These are phyloP conservation scores for Thalassoma bifasciatum DNA, from an alignment of 2,113 vertebrate species.

Conservation along the genomic window DNA sequence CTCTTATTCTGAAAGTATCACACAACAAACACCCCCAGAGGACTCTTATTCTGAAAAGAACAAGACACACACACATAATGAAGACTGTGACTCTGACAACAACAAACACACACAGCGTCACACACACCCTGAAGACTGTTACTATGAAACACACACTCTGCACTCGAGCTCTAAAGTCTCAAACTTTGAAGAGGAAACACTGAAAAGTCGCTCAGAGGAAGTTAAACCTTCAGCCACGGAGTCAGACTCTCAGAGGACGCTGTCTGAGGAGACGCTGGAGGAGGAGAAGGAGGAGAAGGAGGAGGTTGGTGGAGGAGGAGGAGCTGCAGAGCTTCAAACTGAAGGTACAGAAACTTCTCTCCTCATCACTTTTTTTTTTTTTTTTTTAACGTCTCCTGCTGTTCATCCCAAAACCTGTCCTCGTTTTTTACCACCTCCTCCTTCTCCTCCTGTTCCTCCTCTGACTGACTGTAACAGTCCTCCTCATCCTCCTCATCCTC, in stretches of 20 bases:
- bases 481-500: conserved; percentile 1
- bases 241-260: neutral
- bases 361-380: neutral
- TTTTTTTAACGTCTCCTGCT: neutral
- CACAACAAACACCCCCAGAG: neutral
- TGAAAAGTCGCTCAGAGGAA: neutral
- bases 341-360: conserved; percentile 67
- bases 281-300: neutral
- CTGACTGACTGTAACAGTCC: conserved; percentile 7
- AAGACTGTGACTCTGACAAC: conserved; percentile 1
- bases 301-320: conserved; percentile 43
- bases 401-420: conserved; percentile 19
- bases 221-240: neutral
- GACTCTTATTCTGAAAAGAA: conserved; percentile 18
- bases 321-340: conserved; percentile 36
- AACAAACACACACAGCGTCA: neutral
- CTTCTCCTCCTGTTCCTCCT: neutral
- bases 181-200: neutral
- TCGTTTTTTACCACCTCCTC: conserved; percentile 30
- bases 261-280: neutral
- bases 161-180: neutral
- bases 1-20: conserved; percentile 11
- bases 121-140: neutral
- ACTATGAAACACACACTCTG: neutral
- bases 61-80: neutral